Evolutionary conservation across 2,888 invertebrate genomes (phyloP).

Genomic region (Hylaea fasciaria): DNA sequence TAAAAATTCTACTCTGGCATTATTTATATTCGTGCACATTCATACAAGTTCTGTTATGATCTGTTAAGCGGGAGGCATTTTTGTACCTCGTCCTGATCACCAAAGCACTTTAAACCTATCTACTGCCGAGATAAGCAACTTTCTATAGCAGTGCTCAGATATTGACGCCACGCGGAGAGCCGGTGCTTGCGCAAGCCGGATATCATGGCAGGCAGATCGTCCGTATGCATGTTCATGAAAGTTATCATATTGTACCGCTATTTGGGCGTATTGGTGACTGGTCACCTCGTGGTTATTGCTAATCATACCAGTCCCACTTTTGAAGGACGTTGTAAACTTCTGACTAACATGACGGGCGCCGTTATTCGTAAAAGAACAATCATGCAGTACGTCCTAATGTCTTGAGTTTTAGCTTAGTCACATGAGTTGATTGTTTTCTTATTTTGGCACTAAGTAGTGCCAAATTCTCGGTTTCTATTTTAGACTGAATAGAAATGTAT

Average conservation of each 20-base stretch:
- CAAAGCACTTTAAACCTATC: constrained; percentile 14
- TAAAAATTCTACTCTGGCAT: too few species aligned
- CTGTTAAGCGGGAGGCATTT: too few species aligned
- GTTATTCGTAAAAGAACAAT: constrained; percentile 4
- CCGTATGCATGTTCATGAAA: constrained; percentile 45
- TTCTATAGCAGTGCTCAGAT: constrained; percentile 29
- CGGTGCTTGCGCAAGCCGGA: constrained; percentile 70
- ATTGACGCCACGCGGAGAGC: constrained; percentile 14
- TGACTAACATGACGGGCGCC: not conserved
- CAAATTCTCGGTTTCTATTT: too few species aligned
- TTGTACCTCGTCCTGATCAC: constrained; percentile 7
- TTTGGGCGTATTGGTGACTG: constrained; percentile 10
- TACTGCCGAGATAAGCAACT: constrained; percentile 19
- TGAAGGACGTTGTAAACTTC: not conserved
- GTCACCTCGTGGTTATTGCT: constrained; percentile 15
- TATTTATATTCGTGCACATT: constrained; percentile 3
- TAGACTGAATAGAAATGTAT: too few species aligned
- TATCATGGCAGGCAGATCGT: constrained; percentile 45
- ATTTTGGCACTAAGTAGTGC: too few species aligned
- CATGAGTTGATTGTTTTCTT: too few species aligned
- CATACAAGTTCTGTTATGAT: too few species aligned
- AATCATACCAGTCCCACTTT: constrained; percentile 11
- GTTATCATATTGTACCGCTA: constrained; percentile 44
- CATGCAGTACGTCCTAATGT: not conserved
- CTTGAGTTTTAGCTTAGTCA: too few species aligned